Conservation (phyloP, 2,797 vertebrate species). For the Lacerta agilis region DNA sequence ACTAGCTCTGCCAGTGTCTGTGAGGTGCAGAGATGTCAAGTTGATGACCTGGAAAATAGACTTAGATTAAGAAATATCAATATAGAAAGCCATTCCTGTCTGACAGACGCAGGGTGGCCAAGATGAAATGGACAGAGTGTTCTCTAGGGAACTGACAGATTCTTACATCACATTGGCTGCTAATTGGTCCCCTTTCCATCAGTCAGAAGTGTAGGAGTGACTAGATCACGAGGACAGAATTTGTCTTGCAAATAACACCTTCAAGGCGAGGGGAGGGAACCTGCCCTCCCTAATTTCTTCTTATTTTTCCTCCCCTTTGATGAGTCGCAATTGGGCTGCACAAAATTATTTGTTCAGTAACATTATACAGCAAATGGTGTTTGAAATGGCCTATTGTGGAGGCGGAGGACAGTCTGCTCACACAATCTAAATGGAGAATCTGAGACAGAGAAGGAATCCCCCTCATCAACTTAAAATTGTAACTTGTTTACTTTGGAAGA, state of each 20-base stretch:
- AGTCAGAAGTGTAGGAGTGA: conserved; percentile 44
- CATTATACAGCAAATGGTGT: background rate
- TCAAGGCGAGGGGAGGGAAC: background rate
- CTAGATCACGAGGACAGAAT: background rate
- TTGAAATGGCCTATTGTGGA: background rate
- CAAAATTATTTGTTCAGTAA: background rate
- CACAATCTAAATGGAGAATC: background rate
- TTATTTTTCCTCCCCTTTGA: background rate
- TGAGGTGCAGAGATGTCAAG: conserved; percentile 66
- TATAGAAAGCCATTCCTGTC: conserved; percentile 63
- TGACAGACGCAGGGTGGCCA: conserved; percentile 64
- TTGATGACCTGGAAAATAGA: conserved; percentile 71
- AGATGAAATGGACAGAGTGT: conserved; percentile 63
- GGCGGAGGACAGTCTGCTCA: background rate
- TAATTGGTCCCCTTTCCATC: conserved; percentile 63
- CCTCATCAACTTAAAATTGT: background rate
- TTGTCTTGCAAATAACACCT: background rate
- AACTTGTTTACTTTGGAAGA: background rate
- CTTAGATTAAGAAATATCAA: conserved; percentile 74
- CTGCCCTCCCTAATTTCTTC: conserved; percentile 9
- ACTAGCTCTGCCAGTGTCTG: background rate
- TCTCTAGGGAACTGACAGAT: conserved; percentile 70
- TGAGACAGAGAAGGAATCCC: background rate
- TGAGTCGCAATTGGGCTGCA: background rate
- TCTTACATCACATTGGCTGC: conserved; percentile 65